These are phyloP conservation scores for Leptinotarsa texana DNA, from an alignment of 1,140 invertebrate species.

Conservation along the genomic window DNA sequence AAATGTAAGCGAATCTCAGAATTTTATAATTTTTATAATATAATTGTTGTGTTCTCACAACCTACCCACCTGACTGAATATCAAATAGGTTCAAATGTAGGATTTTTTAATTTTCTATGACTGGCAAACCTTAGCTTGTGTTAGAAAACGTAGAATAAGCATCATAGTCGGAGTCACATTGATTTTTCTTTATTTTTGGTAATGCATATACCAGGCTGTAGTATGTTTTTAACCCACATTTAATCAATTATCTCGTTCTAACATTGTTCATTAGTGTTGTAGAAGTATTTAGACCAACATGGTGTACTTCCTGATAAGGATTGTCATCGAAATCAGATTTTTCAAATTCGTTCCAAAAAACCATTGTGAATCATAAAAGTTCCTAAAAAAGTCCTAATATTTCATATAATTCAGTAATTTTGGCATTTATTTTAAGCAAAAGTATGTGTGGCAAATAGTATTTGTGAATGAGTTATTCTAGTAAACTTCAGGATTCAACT, in stretches of 20 bases:
- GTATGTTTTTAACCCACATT: conserved; percentile 3
- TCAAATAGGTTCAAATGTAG: not conserved
- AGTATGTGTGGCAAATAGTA: no score
- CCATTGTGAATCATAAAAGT: no score
- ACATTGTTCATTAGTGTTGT: no score
- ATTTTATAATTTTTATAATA: not conserved
- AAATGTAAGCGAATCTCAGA: conserved; percentile 17
- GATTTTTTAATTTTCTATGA: not conserved
- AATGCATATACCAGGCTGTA: not conserved
- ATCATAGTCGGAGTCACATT: not conserved
- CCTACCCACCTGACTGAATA: not conserved
- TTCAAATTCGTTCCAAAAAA: no score
- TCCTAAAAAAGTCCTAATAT: no score
- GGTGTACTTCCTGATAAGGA: no score
- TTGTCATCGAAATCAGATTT: no score
- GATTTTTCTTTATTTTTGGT: not conserved
- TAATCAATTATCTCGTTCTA: not conserved
- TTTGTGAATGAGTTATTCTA: no score
- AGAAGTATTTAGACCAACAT: no score
- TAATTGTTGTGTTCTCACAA: not conserved
- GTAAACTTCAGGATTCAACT: no score
- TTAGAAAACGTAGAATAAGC: conserved; percentile 6
- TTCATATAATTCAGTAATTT: no score
- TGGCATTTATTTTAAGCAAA: no score
- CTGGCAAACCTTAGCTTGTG: not conserved